A percentile compares a stretch with the other conserved stretches of the same genome.
phyloP scores from a whole-genome alignment of 2,888 invertebrate species.

The Mythimna vitellina region DNA sequence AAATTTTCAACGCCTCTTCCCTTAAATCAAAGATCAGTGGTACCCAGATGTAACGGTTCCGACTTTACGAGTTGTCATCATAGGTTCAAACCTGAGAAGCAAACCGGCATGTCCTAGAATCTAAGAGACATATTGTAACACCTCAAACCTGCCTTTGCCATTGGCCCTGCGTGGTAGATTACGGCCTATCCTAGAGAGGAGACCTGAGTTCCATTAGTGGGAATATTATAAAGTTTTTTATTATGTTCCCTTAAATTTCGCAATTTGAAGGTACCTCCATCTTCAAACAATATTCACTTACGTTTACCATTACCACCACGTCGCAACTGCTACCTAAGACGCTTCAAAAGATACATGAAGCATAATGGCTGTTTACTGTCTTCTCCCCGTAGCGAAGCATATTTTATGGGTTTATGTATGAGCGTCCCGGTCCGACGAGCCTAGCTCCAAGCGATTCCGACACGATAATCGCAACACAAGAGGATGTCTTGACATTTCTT shows the following conservation, averaged over 20 bases:
- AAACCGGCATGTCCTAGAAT: too few relatives aligned
- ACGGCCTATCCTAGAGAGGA: too few relatives aligned
- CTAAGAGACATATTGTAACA: too few relatives aligned
- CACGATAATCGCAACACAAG: conserved; percentile 80
- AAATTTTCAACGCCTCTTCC: conserved; percentile 22
- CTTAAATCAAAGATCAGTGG: conserved; percentile 5
- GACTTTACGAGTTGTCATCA: too few relatives aligned
- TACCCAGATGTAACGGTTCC: too few relatives aligned
- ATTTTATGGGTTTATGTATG: conserved; percentile 69
- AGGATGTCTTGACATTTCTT: conserved; percentile 80
- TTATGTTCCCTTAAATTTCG: neutral
- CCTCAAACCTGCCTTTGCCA: too few relatives aligned
- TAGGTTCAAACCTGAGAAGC: too few relatives aligned
- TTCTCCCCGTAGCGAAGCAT: conserved; percentile 71
- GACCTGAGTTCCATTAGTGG: too few relatives aligned
- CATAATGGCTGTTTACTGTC: conserved; percentile 74
- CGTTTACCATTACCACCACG: conserved; percentile 41
- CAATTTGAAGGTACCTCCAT: conserved; percentile 16
- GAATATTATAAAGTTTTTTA: too few relatives aligned
- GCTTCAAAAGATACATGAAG: conserved; percentile 66
- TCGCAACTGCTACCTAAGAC: conserved; percentile 54
- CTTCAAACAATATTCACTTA: conserved; percentile 47
- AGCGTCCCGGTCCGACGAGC: conserved; percentile 70
- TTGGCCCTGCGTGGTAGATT: too few relatives aligned
- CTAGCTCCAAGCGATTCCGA: conserved; percentile 76